phyloP scores from a whole-genome alignment of 2,797 vertebrate species.

The Oceanodroma leucorhoa region DNA sequence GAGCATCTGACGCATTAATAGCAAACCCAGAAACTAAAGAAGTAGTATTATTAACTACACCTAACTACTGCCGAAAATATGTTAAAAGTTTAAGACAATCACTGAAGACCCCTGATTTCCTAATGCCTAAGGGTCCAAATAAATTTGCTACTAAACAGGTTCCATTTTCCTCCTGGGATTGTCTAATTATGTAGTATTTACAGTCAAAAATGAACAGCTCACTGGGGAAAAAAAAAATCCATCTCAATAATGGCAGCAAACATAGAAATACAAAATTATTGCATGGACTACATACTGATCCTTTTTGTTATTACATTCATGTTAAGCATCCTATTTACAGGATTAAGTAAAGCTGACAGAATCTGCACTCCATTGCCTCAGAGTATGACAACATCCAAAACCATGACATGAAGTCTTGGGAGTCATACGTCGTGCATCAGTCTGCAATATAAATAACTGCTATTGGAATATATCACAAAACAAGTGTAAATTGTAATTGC shows the following conservation, averaged over 20 bases:
- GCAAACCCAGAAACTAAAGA: background rate
- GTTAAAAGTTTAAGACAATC: background rate
- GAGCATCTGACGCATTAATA: background rate
- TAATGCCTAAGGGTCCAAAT: background rate
- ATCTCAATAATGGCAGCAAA: background rate
- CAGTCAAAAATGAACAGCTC: background rate
- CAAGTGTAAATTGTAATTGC: background rate
- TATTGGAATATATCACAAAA: background rate
- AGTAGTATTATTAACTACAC: background rate
- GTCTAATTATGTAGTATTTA: background rate
- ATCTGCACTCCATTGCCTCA: background rate
- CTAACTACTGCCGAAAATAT: background rate
- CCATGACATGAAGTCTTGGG: background rate
- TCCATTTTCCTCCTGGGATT: background rate
- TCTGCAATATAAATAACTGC: background rate
- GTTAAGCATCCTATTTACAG: background rate
- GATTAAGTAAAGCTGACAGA: background rate
- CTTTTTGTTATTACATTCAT: background rate
- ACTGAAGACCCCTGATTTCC: background rate
- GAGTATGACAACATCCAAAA: background rate
- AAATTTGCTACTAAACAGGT: background rate
- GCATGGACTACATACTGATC: background rate
- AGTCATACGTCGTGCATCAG: background rate
- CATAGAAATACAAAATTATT: background rate
- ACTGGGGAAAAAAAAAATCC: background rate